A percentile compares a stretch with the other conserved stretches of the same genome.
phyloP scores from a whole-genome alignment of 1,140 invertebrate genomes.

The Dinoponera quadriceps region DNA sequence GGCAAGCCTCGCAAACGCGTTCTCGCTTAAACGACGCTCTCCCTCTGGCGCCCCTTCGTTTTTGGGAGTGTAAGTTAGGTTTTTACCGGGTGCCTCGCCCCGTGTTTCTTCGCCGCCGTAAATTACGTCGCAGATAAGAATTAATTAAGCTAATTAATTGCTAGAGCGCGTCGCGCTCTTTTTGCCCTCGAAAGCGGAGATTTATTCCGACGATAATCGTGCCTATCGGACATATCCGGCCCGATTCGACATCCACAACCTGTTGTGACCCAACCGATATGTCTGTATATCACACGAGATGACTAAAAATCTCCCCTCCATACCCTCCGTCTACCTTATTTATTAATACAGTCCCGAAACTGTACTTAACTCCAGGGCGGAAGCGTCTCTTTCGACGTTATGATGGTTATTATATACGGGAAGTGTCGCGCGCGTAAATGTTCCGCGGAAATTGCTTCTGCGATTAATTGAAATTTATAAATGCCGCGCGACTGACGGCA shows the following conservation, averaged over 20 bases:
- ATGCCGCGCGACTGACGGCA: conserved; percentile 24
- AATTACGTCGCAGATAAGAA: conserved; percentile 51
- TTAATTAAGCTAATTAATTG: conserved; percentile 56
- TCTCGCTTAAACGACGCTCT: conserved; percentile 8
- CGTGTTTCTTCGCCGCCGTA: conserved; percentile 38
- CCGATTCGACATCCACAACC: background rate
- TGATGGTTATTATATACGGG: background rate
- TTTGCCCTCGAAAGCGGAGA: background rate
- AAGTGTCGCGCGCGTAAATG: background rate
- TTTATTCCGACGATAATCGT: conserved; percentile 12
- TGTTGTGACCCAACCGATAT: background rate
- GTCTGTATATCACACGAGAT: background rate
- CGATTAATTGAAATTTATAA: conserved; percentile 62
- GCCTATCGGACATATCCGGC: background rate
- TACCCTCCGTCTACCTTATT: background rate
- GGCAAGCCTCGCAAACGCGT: background rate
- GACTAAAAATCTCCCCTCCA: background rate
- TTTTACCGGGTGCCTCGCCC: conserved; percentile 26
- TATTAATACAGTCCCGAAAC: background rate
- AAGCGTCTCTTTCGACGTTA: background rate
- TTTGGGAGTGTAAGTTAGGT: conserved; percentile 43
- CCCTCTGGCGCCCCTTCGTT: conserved; percentile 2
- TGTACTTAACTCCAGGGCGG: background rate
- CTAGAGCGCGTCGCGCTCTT: background rate
- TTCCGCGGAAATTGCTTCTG: conserved; percentile 24